These are phyloP conservation scores for Drosophila villosipedis DNA, from an alignment of 2,888 invertebrate species.

Conservation along the genomic window DNA sequence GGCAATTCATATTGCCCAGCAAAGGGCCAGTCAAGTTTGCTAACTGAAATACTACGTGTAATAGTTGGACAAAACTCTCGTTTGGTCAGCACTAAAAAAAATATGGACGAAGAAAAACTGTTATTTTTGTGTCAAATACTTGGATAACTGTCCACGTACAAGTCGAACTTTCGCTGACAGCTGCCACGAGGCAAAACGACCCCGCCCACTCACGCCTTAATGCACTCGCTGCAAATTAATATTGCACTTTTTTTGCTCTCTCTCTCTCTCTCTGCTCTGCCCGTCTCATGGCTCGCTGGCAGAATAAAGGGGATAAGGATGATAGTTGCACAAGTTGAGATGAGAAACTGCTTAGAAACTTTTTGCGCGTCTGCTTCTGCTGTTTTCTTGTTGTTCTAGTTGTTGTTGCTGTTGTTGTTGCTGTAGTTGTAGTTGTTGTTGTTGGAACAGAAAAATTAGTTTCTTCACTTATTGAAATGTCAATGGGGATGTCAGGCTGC, in stretches of 20 bases:
- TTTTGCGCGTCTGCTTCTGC: slow-evolving; percentile 48
- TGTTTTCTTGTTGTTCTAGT: slow-evolving; percentile 10
- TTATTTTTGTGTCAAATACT: slow-evolving; percentile 80
- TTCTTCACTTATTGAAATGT: slow-evolving; percentile 82
- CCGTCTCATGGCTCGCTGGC: background rate
- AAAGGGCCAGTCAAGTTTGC: slow-evolving; percentile 34
- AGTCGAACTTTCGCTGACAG: slow-evolving; percentile 81
- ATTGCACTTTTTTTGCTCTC: slow-evolving; percentile 61
- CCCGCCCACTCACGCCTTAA: slow-evolving; percentile 63
- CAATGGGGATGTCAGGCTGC: slow-evolving; percentile 74
- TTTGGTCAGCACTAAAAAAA: slow-evolving; percentile 61
- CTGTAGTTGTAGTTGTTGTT: slow-evolving; percentile 14
- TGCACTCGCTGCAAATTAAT: slow-evolving; percentile 80
- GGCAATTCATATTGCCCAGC: slow-evolving; percentile 45
- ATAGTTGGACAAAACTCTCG: slow-evolving; percentile 67
- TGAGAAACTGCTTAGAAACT: slow-evolving; percentile 66
- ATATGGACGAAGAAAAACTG: slow-evolving; percentile 63
- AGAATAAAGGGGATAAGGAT: slow-evolving; percentile 12
- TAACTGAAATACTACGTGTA: slow-evolving; percentile 61
- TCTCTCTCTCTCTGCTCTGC: slow-evolving; percentile 1
- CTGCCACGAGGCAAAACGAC: slow-evolving; percentile 44
- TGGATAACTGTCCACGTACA: slow-evolving; percentile 75
- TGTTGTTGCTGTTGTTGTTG: slow-evolving; percentile 17
- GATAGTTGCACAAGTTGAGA: slow-evolving; percentile 64
- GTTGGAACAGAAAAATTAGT: slow-evolving; percentile 71